Evolutionary conservation across 2,797 vertebrate species (phyloP).

Genomic region (Acestrorhynchus altus): DNA sequence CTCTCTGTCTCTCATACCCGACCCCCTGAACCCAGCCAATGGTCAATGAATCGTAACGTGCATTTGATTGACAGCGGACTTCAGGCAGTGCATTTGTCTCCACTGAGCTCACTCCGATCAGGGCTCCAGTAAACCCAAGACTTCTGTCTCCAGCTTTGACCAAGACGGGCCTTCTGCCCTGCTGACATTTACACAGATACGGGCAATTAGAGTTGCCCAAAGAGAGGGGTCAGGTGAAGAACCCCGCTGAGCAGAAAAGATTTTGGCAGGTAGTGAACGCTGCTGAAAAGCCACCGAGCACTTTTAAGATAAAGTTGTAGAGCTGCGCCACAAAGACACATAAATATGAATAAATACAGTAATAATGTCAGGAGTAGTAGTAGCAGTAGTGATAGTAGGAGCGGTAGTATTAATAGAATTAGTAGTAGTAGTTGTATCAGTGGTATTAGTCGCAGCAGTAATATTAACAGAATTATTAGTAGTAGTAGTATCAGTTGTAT

Average conservation of each 20-base stretch:
- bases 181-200: conserved; percentile 21
- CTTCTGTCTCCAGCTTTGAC: background rate
- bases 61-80: background rate
- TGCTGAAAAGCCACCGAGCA: background rate
- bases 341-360: background rate
- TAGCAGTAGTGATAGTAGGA: too few relatives aligned
- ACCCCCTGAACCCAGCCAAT: background rate
- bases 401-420: too few relatives aligned
- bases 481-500: too few relatives aligned
- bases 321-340: background rate
- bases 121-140: background rate
- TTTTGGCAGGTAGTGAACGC: background rate
- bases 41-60: background rate
- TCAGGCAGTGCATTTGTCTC: background rate
- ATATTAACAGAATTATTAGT: too few relatives aligned
- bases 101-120: background rate
- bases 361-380: too few relatives aligned
- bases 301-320: too few relatives aligned
- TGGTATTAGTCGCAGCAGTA: too few relatives aligned
- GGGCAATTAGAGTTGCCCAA: background rate
- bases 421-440: too few relatives aligned
- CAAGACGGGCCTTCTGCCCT: background rate
- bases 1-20: background rate
- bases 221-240: background rate
- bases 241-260: background rate